Conservation (phyloP, 2,797 vertebrate genomes). For the Sebastes steindachneri region DNA sequence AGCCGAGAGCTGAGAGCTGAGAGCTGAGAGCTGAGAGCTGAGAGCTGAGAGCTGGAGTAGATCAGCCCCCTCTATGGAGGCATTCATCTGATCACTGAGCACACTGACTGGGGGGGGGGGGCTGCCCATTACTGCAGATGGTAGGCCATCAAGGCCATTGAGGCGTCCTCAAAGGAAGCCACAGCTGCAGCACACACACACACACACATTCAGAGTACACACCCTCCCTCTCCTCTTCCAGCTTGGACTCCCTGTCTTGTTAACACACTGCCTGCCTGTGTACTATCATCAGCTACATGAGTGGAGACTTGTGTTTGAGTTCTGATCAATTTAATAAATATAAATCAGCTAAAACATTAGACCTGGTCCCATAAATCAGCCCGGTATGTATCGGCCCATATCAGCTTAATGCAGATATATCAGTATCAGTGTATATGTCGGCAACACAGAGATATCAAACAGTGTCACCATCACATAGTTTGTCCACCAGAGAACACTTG, state of each 20-base stretch:
- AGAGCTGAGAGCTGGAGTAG: not conserved
- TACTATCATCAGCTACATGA: not conserved
- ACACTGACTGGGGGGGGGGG: slow-evolving; percentile 23
- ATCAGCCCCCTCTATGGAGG: slow-evolving; percentile 25
- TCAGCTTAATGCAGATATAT: not conserved
- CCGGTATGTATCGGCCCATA: not conserved
- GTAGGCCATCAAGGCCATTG: slow-evolving; percentile 60
- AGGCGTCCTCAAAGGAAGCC: slow-evolving; percentile 54
- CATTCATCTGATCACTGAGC: slow-evolving; percentile 63
- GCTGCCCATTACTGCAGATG: slow-evolving; percentile 67
- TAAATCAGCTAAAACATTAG: not conserved
- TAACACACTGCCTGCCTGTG: slow-evolving; percentile 5
- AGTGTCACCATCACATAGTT: not conserved
- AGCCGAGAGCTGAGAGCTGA: no score
- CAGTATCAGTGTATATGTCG: not conserved
- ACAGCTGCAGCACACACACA: slow-evolving; percentile 61
- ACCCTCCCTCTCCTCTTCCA: slow-evolving; percentile 25
- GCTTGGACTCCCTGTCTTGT: slow-evolving; percentile 19
- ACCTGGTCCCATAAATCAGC: not conserved
- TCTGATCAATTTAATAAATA: no score
- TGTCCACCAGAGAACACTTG: not conserved
- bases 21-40: no score
- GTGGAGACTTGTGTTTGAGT: not conserved
- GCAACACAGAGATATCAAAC: not conserved
- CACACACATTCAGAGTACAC: slow-evolving; percentile 8